Base-by-base conservation (phyloP, 2,888 invertebrate species). In the Pterostichus niger region DNA sequence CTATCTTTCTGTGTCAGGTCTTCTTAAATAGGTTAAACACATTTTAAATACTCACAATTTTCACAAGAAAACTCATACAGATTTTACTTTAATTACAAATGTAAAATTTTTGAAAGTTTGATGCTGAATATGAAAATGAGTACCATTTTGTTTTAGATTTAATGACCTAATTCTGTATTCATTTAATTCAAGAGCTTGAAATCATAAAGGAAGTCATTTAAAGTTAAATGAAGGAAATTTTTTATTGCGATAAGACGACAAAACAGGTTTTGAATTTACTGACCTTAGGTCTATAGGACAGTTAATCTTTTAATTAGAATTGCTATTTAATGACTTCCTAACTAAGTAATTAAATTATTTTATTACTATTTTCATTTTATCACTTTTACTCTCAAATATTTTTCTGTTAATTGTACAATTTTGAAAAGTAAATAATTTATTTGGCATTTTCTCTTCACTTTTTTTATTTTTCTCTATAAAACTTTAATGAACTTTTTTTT, bases 171-270 rank as follows among this genome's bases (percentile, higher is more conserved):
- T 52, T 75, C 10, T 44, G 10, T 52, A 75, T 52, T 75, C 75
- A 75, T 52, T 49, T 52, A 24, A 33, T 75, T 75, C 75, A 24
- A 75, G 33, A 52, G 52, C 9, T 75, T 17, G 33, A 75, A 75
- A 75, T 52, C 52, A 31, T 49, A 75, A 75, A 75, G 75, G 75
- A 75, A 75, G 75, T 75, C 75, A 75, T 75, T 75, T 75, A 13
- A 31, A 75, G 52, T 75, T 49, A 52, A 75, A 75, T 52, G 75
- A 75, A 75, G 52, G 75, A 49, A 52, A 52, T 17, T 52, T 49
- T 52, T 40, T 9, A 71, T 40, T 46, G 46, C 68, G 46, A 71
- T 71, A 71, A 71, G 44, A 44, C 68, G 13, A 44, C 44, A 44
- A 68, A 71, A 71, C 68, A 44, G 68, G 46, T 71, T 71, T 44